Base-by-base conservation (phyloP, 2,113 vertebrate species). In the Oncorhynchus kisutch region DNA sequence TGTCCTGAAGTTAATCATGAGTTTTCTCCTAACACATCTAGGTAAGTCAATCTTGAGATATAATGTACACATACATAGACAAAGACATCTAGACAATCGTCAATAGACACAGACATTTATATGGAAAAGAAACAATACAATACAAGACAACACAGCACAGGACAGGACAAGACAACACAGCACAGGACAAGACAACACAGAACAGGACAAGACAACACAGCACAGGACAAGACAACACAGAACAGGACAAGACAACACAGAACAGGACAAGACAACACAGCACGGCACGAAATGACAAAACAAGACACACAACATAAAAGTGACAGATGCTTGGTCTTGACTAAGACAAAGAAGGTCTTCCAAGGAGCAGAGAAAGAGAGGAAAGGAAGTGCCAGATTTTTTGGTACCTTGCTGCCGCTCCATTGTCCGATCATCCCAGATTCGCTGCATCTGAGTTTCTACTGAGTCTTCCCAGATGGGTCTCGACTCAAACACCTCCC, bases 401-500 rank as follows among this genome's bases (percentile, higher is more conserved):
- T 11, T 45, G 51, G 95, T 99, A 99, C 98, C 98, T 99, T 96
- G 90, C 92, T 83, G 86, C 91, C 77, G 93, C 82, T 96, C 93
- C 95, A 95, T 92, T 93, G 92, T 92, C 94, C 93, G 95, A 88
- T 97, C 96, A 88, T 95, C 96, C 92, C 91, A 93, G 94, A 97
- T 94, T 95, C 94, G 95, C 92, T 97, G 95, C 94, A 96, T 97
- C 95, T 97, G 96, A 94, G 96, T 98, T 95, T 97, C 97, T 93
- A 98, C 91, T 74, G 93, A 95, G 92, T 96, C 95, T 91, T 99
- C 96, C 96, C 95, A 96, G 90, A 95, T 93, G 88, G 95, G 94
- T 91, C 95, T 96, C 86, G 93, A 94, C 92, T 97, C 95, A 97
- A 98, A 97, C 87, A 96, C 93, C 93, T 98, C 96, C n/a, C n/a